Evolutionary conservation across 2,888 invertebrate species (phyloP).

Genomic region (Ariolimax columbianus): DNA sequence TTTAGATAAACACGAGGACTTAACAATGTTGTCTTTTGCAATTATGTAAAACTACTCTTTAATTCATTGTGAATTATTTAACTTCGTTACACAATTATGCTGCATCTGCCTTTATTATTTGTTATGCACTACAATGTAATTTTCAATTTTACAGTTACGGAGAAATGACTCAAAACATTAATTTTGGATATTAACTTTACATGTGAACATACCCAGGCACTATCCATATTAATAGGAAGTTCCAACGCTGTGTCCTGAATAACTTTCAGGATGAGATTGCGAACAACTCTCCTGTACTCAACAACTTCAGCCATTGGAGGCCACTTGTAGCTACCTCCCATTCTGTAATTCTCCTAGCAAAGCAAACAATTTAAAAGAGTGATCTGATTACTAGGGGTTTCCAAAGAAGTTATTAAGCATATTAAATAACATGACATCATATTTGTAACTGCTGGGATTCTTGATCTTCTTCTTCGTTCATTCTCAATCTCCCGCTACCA

Average conservation of each 20-base stretch:
- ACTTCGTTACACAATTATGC: no score
- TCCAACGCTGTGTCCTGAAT: conserved; percentile 74
- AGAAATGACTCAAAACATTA: no score
- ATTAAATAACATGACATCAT: background rate
- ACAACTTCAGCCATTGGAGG: conserved; percentile 70
- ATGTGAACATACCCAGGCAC: conserved; percentile 71
- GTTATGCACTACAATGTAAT: no score
- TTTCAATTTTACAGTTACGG: no score
- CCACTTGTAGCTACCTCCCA: conserved; percentile 76
- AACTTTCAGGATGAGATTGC: conserved; percentile 67
- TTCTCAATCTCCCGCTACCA: no score
- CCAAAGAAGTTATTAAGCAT: background rate
- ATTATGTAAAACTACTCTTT: no score
- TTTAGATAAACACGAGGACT: no score
- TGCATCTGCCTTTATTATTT: no score
- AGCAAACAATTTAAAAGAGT: background rate
- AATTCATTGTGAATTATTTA: no score
- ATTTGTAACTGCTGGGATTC: no score
- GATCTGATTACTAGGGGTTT: background rate
- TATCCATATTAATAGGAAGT: conserved; percentile 75
- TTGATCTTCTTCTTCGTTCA: no score
- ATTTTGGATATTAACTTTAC: background rate
- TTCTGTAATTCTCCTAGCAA: conserved; percentile 75
- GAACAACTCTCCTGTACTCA: conserved; percentile 72
- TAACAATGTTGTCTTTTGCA: no score